phyloP scores from a whole-genome alignment of 2,113 vertebrate species.

The Mandrillus leucophaeus region DNA sequence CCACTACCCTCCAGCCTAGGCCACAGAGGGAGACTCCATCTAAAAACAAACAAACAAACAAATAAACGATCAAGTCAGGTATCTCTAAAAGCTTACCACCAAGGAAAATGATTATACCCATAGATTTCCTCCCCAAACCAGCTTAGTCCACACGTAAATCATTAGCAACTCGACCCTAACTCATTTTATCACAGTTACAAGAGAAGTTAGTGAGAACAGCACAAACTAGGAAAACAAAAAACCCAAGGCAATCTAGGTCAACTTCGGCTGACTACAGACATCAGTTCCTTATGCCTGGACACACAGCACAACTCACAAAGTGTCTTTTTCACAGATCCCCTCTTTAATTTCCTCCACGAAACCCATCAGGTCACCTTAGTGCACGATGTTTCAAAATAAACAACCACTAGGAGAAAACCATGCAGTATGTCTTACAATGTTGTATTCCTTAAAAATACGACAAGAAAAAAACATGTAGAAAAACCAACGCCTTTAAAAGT shows the following conservation, averaged over 20 bases:
- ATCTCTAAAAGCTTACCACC: background rate
- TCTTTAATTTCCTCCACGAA: background rate
- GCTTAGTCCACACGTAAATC: background rate
- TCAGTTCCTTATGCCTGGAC: too few relatives aligned
- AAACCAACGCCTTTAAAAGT: background rate
- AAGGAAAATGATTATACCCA: background rate
- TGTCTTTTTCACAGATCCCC: too few relatives aligned
- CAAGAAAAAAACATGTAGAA: background rate
- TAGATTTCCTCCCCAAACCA: background rate
- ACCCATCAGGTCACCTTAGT: background rate
- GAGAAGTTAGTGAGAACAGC: background rate
- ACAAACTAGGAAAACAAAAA: background rate
- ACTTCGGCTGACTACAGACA: background rate
- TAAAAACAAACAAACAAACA: too few relatives aligned
- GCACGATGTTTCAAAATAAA: background rate
- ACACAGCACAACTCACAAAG: too few relatives aligned
- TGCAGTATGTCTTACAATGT: background rate
- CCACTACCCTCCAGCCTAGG: too few relatives aligned
- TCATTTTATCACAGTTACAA: too few relatives aligned
- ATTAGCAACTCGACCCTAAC: background rate
- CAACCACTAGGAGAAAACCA: background rate
- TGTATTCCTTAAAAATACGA: background rate
- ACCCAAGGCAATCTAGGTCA: background rate
- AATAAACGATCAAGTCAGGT: too few relatives aligned
- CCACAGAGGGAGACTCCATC: too few relatives aligned